Evolutionary conservation across 2,888 invertebrate genomes (phyloP).

Genomic region (Cephus runcator): DNA sequence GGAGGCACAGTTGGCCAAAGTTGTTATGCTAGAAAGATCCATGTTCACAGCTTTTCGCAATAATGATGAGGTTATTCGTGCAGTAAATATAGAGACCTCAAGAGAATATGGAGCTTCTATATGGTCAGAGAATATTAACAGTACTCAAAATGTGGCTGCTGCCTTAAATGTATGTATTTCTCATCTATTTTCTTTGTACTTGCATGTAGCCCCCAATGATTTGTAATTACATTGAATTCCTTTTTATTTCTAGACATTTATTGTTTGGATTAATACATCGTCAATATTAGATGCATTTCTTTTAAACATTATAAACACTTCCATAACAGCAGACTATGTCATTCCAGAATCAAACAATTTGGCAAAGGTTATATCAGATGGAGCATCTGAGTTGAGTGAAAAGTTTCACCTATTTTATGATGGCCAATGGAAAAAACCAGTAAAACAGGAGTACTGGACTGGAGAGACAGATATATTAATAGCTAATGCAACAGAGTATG

Average conservation of each 20-base stretch:
- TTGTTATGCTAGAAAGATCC: conserved; percentile 17
- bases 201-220: not conserved
- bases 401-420: conserved; percentile 29
- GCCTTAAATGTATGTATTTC: conserved; percentile 9
- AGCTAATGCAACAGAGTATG: conserved; percentile 23
- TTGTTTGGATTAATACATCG: conserved; percentile 30
- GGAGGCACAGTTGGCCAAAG: conserved; percentile 21
- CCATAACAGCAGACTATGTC: not conserved
- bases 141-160: conserved; percentile 25
- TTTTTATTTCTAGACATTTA: not conserved
- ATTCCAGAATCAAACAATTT: not conserved
- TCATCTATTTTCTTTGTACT: not conserved
- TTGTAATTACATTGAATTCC: not conserved
- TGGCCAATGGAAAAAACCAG: conserved; percentile 30
- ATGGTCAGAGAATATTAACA: conserved; percentile 29
- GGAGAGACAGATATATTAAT: conserved; percentile 14
- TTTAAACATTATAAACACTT: not conserved
- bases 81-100: not conserved
- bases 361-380: not conserved
- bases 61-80: conserved; percentile 23
- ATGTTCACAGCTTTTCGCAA: conserved; percentile 28
- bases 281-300: not conserved
- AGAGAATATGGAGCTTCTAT: conserved; percentile 22
- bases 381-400: conserved; percentile 11
- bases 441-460: conserved; percentile 22